These are phyloP conservation scores for Listronotus oregonensis DNA, from an alignment of 1,140 invertebrate species.

Conservation along the genomic window DNA sequence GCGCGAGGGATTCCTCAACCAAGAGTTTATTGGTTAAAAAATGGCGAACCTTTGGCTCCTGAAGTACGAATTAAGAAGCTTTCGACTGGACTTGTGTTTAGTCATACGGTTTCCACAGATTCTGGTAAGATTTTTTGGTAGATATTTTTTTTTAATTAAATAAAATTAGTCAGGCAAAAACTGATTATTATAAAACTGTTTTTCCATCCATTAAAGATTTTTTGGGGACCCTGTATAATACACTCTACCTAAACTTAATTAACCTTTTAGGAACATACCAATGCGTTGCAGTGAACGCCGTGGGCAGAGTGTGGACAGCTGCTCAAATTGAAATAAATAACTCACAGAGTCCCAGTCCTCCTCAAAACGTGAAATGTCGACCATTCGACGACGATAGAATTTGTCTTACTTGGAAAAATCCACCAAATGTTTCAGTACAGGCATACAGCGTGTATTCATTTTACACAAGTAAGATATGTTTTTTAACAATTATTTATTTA, in stretches of 20 bases:
- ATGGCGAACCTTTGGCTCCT: constrained; percentile 66
- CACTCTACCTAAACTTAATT: no score
- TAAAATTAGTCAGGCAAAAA: no score
- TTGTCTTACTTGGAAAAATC: constrained; percentile 63
- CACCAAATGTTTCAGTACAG: constrained; percentile 58
- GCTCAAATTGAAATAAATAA: constrained; percentile 60
- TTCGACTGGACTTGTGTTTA: constrained; percentile 42
- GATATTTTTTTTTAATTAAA: constrained; percentile 12
- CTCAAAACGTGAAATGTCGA: constrained; percentile 62
- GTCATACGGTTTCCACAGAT: constrained; percentile 50
- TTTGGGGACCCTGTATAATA: no score
- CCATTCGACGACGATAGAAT: constrained; percentile 63
- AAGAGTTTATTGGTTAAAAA: constrained; percentile 71
- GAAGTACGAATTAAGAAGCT: constrained; percentile 55
- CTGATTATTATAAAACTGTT: no score
- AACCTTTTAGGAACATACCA: constrained; percentile 70
- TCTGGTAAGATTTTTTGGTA: constrained; percentile 36
- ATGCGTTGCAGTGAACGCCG: constrained; percentile 72
- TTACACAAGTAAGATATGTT: constrained; percentile 57
- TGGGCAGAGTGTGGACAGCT: constrained; percentile 67
- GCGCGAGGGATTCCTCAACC: constrained; percentile 69
- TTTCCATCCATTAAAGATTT: no score
- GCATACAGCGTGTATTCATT: constrained; percentile 70
- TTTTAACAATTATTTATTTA: background rate
- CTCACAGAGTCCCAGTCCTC: constrained; percentile 60